Evolutionary conservation across 35 echinoderm and acorn worm species (phyloP).

Genomic region (Lytechinus pictus): DNA sequence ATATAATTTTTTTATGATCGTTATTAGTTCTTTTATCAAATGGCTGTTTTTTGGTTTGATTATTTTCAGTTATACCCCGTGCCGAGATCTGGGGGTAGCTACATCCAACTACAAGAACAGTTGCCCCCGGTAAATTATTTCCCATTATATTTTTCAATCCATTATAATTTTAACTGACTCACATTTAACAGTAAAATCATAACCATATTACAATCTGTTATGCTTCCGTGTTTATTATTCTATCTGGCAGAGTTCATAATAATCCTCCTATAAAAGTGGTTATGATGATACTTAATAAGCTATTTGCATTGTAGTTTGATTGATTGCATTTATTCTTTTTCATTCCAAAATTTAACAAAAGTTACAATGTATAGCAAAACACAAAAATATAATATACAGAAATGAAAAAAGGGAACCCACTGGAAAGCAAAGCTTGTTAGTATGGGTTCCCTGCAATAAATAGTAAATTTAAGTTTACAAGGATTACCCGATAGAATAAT

Average conservation of each 20-base stretch:
- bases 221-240: not conserved
- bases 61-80: slow-evolving; percentile 41
- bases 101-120: slow-evolving; percentile 28
- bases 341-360: too few relatives aligned
- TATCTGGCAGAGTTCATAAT: not conserved
- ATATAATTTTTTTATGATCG: not conserved
- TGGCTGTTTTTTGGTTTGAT: slow-evolving; percentile 39
- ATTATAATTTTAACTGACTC: not conserved
- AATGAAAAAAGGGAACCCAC: too few relatives aligned
- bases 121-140: not conserved
- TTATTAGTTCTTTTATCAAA: not conserved
- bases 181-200: not conserved
- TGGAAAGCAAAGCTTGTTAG: too few relatives aligned
- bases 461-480: too few relatives aligned
- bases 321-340: too few relatives aligned
- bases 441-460: too few relatives aligned
- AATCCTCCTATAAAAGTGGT: not conserved
- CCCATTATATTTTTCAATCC: not conserved
- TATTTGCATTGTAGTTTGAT: too few relatives aligned
- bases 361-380: too few relatives aligned
- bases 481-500: too few relatives aligned
- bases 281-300: too few relatives aligned
- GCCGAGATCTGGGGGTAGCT: not conserved
- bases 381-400: too few relatives aligned
- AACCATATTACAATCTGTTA: not conserved